A percentile compares a stretch with the other conserved stretches of the same genome.
Evolutionary conservation across 2,797 vertebrate species (phyloP).

Genomic region (Acipenser ruthenus): DNA sequence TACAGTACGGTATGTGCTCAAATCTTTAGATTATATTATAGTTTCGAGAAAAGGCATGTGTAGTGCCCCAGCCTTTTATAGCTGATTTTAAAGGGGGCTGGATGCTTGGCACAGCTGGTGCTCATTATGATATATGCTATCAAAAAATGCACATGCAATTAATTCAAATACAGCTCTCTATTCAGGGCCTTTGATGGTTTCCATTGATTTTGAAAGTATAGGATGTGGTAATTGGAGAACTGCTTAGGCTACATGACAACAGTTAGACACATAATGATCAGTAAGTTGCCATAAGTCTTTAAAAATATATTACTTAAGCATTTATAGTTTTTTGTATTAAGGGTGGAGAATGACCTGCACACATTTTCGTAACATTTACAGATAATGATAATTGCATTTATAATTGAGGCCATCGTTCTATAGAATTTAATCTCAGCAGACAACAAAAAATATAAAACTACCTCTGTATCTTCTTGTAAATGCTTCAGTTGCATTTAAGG

Average conservation of each 20-base stretch:
- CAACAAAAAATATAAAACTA: too few species aligned
- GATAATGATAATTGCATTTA: too few species aligned
- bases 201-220: conserved; percentile 12
- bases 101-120: conserved; percentile 82
- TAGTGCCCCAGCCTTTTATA: conserved; percentile 63
- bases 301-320: too few species aligned
- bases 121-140: conserved; percentile 83
- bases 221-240: conserved; percentile 20
- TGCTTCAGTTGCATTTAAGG: conserved; percentile 25
- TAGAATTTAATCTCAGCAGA: too few species aligned
- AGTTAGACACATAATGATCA: neutral
- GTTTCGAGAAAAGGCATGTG: conserved; percentile 23
- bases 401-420: too few species aligned
- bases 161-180: conserved; percentile 77
- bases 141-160: conserved; percentile 89
- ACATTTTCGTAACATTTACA: too few species aligned
- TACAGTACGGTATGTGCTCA: too few species aligned
- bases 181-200: conserved; percentile 51
- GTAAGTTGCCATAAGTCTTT: neutral
- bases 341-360: too few species aligned
- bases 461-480: conserved; percentile 11
- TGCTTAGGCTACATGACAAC: neutral
- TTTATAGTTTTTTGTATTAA: too few species aligned
- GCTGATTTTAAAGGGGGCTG: conserved; percentile 83
- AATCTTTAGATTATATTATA: too few species aligned